These are phyloP conservation scores for Chrysolina oricalcia DNA, from an alignment of 2,888 invertebrate species.

Conservation along the genomic window DNA sequence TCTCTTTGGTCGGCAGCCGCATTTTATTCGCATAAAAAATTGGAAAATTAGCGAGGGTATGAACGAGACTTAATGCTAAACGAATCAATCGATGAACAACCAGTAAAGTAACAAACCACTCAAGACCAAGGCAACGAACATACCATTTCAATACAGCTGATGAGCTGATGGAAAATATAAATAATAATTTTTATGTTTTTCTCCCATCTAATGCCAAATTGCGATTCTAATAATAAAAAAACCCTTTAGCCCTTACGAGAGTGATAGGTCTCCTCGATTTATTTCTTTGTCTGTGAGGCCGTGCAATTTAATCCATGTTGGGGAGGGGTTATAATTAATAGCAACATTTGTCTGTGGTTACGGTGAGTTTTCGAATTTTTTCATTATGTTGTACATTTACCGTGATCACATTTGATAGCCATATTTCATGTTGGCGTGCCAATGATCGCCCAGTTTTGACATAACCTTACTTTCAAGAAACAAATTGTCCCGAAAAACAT, in stretches of 20 bases:
- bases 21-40: no score
- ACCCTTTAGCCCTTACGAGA: background rate
- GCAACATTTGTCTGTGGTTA: conserved; percentile 34
- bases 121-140: background rate
- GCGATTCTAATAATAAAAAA: background rate
- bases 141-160: background rate
- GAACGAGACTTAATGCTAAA: no score
- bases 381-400: background rate
- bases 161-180: conserved; percentile 17
- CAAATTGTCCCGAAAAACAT: conserved; percentile 32
- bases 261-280: background rate
- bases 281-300: background rate
- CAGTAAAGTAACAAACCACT: no score
- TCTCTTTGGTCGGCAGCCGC: no score
- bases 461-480: conserved; percentile 52
- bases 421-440: background rate
- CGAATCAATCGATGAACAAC: no score
- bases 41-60: no score
- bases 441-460: conserved; percentile 33
- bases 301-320: conserved; percentile 38
- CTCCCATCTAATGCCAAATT: background rate
- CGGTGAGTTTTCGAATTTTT: conserved; percentile 33
- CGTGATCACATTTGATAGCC: background rate
- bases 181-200: background rate
- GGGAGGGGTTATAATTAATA: conserved; percentile 54